Percentiles rank a stretch among this genome's conserved stretches.
Conservation (phyloP, 1,140 invertebrate species). For the Drosophila triauraria region DNA sequence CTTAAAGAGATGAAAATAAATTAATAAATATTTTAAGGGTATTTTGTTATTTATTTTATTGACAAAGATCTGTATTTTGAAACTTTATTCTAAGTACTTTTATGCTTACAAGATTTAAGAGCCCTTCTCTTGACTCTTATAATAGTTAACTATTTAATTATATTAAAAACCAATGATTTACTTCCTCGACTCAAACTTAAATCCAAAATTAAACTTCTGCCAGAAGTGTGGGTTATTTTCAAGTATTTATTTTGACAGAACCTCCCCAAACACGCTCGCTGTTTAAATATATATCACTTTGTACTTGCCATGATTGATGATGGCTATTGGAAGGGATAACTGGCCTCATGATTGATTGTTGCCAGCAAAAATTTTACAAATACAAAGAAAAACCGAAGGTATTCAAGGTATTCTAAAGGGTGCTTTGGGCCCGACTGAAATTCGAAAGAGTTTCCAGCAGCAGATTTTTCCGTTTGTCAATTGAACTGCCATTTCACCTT, state of each 20-base stretch:
- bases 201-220: neutral
- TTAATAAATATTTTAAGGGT: no score
- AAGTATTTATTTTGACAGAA: neutral
- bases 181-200: neutral
- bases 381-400: neutral
- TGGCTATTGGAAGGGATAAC: slow-evolving; percentile 1
- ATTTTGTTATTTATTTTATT: no score
- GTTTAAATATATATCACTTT: slow-evolving; percentile 1
- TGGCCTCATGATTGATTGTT: slow-evolving; percentile 13
- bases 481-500: slow-evolving; percentile 22
- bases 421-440: neutral
- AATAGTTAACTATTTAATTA: no score
- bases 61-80: no score
- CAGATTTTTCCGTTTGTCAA: slow-evolving; percentile 1
- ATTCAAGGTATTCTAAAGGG: neutral
- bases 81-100: no score
- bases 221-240: no score
- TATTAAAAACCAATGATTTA: no score
- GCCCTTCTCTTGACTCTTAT: no score
- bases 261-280: neutral
- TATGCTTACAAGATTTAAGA: no score
- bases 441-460: neutral
- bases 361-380: neutral
- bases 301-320: slow-evolving; percentile 5
- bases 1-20: neutral